Conservation (phyloP, 2,797 vertebrate species). For the Ceyx erithaca region DNA sequence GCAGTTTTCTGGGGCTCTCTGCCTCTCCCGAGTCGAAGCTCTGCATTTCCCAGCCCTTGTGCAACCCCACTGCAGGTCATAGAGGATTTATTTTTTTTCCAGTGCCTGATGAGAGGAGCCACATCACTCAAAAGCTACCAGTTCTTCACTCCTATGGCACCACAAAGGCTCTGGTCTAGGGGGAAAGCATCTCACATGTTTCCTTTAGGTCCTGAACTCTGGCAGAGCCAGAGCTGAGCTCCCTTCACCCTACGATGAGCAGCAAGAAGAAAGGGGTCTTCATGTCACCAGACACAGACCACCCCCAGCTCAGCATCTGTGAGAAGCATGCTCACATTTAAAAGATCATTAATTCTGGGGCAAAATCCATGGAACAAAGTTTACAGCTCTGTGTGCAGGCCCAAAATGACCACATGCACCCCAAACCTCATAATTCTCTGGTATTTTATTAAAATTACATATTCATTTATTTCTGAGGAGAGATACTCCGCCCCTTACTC, state of each 20-base stretch:
- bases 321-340: no score
- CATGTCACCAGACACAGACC: background rate
- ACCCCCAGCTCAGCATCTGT: no score
- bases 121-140: background rate
- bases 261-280: background rate
- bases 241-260: background rate
- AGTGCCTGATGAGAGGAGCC: background rate
- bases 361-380: no score
- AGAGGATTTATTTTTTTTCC: no score
- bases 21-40: background rate
- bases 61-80: background rate
- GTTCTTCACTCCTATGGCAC: background rate
- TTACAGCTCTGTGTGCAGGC: no score
- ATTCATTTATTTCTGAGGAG: no score
- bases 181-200: accelerated
- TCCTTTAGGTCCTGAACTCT: background rate
- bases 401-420: no score
- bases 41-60: background rate
- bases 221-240: background rate
- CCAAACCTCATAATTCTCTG: no score
- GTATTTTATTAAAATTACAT: no score
- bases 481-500: no score
- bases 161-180: background rate
- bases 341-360: no score
- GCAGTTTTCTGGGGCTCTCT: background rate